These are phyloP conservation scores for Acridotheres tristis DNA, from an alignment of 2,797 vertebrate genomes.

Conservation along the genomic window DNA sequence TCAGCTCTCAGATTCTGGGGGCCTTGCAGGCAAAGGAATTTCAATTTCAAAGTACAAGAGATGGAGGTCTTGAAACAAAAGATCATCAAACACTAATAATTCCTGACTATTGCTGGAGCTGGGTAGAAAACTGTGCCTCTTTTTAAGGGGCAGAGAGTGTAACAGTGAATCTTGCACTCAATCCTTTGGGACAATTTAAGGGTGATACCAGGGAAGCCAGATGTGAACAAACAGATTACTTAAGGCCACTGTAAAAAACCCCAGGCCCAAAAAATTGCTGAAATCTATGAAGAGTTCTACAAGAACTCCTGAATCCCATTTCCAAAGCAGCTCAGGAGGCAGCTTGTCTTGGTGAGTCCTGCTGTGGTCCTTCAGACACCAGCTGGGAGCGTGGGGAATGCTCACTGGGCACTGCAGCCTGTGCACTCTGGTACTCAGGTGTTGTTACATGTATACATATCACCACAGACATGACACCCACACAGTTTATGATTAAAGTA, in stretches of 20 bases:
- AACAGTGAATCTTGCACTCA: background rate
- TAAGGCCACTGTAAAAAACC: background rate
- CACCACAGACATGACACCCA: background rate
- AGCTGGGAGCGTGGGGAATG: background rate
- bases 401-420: background rate
- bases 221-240: background rate
- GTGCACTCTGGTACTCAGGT: background rate
- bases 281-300: background rate
- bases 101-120: slow-evolving; percentile 44
- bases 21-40: slow-evolving; percentile 71
- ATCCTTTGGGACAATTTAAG: background rate
- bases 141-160: background rate
- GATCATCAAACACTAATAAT: slow-evolving; percentile 73
- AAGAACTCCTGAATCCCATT: background rate
- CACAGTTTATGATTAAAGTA: background rate
- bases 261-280: background rate
- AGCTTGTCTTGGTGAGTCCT: background rate
- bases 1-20: slow-evolving; percentile 63
- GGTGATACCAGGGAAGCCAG: background rate
- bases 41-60: slow-evolving; percentile 77
- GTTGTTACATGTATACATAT: background rate
- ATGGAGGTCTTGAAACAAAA: slow-evolving; percentile 73
- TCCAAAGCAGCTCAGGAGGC: background rate
- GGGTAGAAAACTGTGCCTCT: background rate
- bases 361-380: background rate